phyloP scores from a whole-genome alignment of 64 coral and sea anemone species.

The Montipora efflorescens region DNA sequence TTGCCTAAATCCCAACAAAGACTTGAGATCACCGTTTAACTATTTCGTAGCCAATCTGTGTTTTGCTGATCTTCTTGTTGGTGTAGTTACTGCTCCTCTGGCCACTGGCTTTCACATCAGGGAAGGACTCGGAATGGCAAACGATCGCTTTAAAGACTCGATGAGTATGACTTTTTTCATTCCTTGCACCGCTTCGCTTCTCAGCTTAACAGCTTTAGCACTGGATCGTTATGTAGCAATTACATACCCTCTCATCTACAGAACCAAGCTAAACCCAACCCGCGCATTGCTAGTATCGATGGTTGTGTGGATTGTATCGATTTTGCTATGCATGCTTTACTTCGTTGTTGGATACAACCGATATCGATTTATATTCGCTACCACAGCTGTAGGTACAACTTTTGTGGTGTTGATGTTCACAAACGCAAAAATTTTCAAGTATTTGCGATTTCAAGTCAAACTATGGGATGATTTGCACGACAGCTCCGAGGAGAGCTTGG shows the following conservation, averaged over 20 bases:
- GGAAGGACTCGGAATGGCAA: slow-evolving; percentile 37
- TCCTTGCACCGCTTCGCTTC: slow-evolving; percentile 79
- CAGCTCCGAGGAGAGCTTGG: slow-evolving; percentile 8
- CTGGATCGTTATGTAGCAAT: slow-evolving; percentile 80
- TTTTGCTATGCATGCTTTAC: slow-evolving; percentile 74
- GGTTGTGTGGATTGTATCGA: slow-evolving; percentile 67
- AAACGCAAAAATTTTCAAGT: slow-evolving; percentile 67
- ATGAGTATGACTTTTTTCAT: slow-evolving; percentile 84
- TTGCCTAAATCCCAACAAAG: slow-evolving; percentile 59
- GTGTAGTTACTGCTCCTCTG: not conserved
- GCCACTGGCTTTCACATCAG: slow-evolving; percentile 19
- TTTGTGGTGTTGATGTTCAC: slow-evolving; percentile 80
- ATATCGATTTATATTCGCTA: slow-evolving; percentile 81
- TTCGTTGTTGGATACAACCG: slow-evolving; percentile 79
- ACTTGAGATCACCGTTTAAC: slow-evolving; percentile 76
- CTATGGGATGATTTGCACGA: slow-evolving; percentile 63
- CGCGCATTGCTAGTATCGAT: slow-evolving; percentile 41
- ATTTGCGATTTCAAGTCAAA: slow-evolving; percentile 36
- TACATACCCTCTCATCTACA: slow-evolving; percentile 71
- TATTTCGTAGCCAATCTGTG: slow-evolving; percentile 73
- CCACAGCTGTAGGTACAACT: slow-evolving; percentile 74
- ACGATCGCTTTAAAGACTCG: not conserved
- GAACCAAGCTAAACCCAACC: slow-evolving; percentile 33
- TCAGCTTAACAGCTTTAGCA: slow-evolving; percentile 79
- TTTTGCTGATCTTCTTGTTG: slow-evolving; percentile 72